Base-by-base conservation (phyloP, 2,888 invertebrate genomes). In the Brenthis daphne region DNA sequence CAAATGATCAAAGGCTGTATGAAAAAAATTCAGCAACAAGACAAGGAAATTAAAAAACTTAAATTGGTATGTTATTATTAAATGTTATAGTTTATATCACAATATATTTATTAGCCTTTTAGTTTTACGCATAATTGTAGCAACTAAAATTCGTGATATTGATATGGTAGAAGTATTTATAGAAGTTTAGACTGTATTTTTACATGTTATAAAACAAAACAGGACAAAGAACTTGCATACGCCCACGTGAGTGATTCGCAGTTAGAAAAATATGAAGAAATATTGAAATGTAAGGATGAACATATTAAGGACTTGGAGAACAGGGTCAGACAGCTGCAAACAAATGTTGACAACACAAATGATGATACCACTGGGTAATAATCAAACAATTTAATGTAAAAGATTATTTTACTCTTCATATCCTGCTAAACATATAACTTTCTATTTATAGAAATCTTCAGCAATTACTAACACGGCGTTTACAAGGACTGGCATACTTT, bases 401-500 rank as follows among this genome's bases (percentile, higher is more conserved):
- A 8, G 37, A 37, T 37, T 8, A 37, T 8, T 37, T 37, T 37
- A 37, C 37, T 33, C 6, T 6, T 6, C 37, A 8, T 8, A 37
- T 43, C 1, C 37, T 43, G 37, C 8, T 43, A 43, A 43, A 11
- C 11, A 11, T 43, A 2, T 3, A 11, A 11, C 11, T 57, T 48
- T 50, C 53, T 68, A 71, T 67, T 89, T 90, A 72, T 77, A 93
- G 93, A 53, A 92, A 92, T 76, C 83, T 93, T 8, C 91, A 93
- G 72, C 87, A 93, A 67, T 78, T 95, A 68, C 82, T 96, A 56
- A 94, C 94, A 33, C 90, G 88, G 5, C 92, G 95, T 50, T 85
- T 96, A 63, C 95, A 95, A 83, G 95, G 95, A 76, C 83, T 96
- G 70, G 94, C 95, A 0, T 91, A 93, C 77, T 95, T 95, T 80